Evolutionary conservation across 2,113 vertebrate species (phyloP).

Genomic region (Pundamilia nyererei): DNA sequence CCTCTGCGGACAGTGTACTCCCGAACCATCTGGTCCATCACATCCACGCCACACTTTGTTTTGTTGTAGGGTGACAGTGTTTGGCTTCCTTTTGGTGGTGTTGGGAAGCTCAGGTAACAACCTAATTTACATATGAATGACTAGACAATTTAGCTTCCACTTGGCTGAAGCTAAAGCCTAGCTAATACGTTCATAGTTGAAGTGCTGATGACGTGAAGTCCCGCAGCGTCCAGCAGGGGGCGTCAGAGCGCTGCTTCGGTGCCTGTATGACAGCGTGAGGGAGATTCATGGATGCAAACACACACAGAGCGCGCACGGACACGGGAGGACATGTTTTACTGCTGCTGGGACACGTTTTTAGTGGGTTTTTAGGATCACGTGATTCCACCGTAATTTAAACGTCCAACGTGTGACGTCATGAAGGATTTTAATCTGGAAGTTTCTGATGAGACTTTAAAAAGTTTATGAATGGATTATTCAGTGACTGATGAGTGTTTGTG

Average conservation of each 20-base stretch:
- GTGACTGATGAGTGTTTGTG: background rate
- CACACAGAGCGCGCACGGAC: background rate
- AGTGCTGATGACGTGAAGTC: background rate
- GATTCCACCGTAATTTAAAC: background rate
- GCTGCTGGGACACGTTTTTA: fast-evolving
- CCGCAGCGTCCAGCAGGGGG: background rate
- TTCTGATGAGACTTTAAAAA: background rate
- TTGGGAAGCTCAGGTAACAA: too few relatives aligned
- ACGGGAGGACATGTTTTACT: background rate
- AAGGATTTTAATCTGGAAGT: background rate
- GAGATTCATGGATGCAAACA: background rate
- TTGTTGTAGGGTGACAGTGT: too few relatives aligned
- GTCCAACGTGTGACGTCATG: background rate
- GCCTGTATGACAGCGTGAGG: fast-evolving
- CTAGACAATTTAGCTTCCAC: too few relatives aligned
- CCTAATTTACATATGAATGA: too few relatives aligned
- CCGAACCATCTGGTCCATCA: too few relatives aligned
- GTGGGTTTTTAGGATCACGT: fast-evolving
- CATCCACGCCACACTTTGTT: too few relatives aligned
- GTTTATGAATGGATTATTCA: background rate
- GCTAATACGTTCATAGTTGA: background rate
- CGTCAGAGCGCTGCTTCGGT: background rate
- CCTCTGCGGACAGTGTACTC: too few relatives aligned
- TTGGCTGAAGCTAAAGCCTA: too few relatives aligned
- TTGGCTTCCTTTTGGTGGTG: too few relatives aligned